Base-by-base conservation (phyloP, 2,888 invertebrate genomes). In the Hofmannophila pseudospretella region DNA sequence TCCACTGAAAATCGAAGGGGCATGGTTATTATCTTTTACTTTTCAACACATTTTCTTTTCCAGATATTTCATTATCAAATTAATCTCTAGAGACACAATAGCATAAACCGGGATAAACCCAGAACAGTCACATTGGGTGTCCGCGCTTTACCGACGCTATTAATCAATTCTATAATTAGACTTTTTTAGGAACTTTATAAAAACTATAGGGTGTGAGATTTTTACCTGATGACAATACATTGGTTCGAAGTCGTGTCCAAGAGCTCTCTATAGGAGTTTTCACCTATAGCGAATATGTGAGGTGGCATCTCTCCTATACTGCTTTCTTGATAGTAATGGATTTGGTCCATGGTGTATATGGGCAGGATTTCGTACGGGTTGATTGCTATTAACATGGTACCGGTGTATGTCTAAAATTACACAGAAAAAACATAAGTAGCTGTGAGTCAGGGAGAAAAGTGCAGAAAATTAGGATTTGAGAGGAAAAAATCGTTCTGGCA, bases 201-300 rank as follows among this genome's bases (percentile, higher is more conserved):
- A n/a, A n/a, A n/a, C n/a, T n/a, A n/a, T 16, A 16, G 16, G 16
- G 3, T 16, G 5, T 16, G 4, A 4, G 7, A 3, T 11, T 27
- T 27, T 27, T 27, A 95, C 94, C 95, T 96, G 59, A 98, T 98
- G 32, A 99, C 96, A 42, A 99, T 93, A 63, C 97, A 97, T 69
- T 98, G 98, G 76, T 97, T 93, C 45, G 90, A 90, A 40, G 88
- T 81, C 34, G 90, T 89, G 2, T 92, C 89, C 64, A 92, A 89
- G 90, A 98, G 92, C 60, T 94, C 92, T 52, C 90, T 90, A 65
- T 96, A 97, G 26, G 96, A 94, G 72, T 93, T 96, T 73, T 98
- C 97, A 7, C 96, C 97, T 39, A 98, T 94, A 7, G 98, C 96
- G 74, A 98, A 98, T 58, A 98, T 97, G 66, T 98, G 98, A 0